Conservation (phyloP, 2,888 invertebrate species). For the Heteropelma amictum region DNA sequence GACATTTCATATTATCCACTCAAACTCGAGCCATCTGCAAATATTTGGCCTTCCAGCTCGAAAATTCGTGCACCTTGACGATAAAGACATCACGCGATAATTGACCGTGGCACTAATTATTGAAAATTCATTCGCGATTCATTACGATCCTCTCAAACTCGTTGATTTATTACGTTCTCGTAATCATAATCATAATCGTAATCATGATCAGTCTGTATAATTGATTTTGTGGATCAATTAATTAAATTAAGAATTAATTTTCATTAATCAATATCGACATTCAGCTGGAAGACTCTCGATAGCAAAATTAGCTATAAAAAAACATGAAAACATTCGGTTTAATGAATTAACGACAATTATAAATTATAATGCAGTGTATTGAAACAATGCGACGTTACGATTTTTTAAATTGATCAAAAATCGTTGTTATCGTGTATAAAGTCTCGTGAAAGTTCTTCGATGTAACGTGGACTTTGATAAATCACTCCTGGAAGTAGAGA, state of each 20-base stretch:
- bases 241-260: no score
- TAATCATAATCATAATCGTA: no score
- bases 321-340: no score
- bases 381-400: no score
- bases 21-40: neutral
- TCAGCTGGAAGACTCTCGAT: no score
- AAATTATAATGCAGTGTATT: no score
- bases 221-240: no score
- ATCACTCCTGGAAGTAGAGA: neutral
- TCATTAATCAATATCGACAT: no score
- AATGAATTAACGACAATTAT: no score
- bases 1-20: constrained; percentile 31
- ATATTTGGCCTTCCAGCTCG: constrained; percentile 18
- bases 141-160: neutral
- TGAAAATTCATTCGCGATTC: neutral
- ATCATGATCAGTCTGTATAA: no score
- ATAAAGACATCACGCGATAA: constrained; percentile 22
- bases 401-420: constrained; percentile 17
- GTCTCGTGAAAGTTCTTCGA: neutral
- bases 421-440: constrained; percentile 10
- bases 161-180: neutral
- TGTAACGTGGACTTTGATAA: neutral
- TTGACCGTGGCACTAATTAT: constrained; percentile 30
- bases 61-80: neutral
- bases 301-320: no score